Percentiles rank a stretch among this genome's conserved stretches.
phyloP scores from a whole-genome alignment of 2,113 vertebrate species.

The Calonectris borealis region DNA sequence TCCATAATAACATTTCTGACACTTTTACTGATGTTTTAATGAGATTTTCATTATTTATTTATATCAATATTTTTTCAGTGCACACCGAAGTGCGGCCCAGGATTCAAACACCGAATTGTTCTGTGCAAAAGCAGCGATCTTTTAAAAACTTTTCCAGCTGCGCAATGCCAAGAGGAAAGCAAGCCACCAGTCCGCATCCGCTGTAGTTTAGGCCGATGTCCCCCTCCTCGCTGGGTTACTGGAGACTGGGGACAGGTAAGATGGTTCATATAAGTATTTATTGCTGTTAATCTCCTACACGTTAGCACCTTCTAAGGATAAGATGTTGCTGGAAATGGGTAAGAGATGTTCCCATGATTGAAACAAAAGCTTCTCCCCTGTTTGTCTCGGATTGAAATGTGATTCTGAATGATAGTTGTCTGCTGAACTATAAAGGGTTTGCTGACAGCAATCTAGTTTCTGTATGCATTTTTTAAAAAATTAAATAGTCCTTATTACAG shows the following conservation, averaged over 20 bases:
- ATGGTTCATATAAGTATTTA: neutral
- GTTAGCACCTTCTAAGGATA: neutral
- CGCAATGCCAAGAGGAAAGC: conserved; percentile 86
- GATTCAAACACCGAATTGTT: conserved; percentile 95
- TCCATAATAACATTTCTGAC: neutral
- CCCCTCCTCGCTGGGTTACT: conserved; percentile 93
- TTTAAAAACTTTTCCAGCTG: conserved; percentile 88
- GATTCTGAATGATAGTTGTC: neutral
- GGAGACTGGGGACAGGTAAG: conserved; percentile 98
- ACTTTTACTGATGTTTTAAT: neutral
- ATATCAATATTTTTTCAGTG: conserved; percentile 74
- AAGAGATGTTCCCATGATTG: neutral
- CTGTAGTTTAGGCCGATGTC: conserved; percentile 92
- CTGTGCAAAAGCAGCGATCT: conserved; percentile 96
- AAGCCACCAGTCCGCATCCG: conserved; percentile 91
- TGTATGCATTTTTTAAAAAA: neutral
- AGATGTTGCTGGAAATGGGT: neutral
- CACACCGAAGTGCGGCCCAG: conserved; percentile 94
- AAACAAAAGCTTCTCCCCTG: neutral
- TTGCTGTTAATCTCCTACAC: neutral
- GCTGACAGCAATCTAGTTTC: neutral
- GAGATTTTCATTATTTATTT: neutral
- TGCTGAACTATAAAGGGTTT: neutral
- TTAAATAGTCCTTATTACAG: neutral
- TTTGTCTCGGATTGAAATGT: neutral